Evolutionary conservation across 64 coral and sea anemone species (phyloP).

Genomic region (Actinia tenebrosa): DNA sequence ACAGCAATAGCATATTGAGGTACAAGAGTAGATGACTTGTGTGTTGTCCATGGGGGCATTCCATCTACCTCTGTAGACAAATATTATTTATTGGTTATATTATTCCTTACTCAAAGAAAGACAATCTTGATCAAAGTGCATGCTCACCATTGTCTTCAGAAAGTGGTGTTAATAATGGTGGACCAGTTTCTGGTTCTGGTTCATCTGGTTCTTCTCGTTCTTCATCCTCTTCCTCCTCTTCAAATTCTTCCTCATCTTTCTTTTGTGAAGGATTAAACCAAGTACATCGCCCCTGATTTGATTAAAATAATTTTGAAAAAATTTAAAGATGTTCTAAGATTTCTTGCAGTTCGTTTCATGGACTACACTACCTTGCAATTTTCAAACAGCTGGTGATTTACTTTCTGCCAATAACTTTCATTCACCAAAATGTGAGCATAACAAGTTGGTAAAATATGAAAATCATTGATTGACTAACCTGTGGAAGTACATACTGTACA

Average conservation of each 20-base stretch:
- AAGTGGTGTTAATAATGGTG: constrained; percentile 84
- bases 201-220: constrained; percentile 98
- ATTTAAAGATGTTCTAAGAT: not conserved
- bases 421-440: too few species aligned
- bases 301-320: not conserved
- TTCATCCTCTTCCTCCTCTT: constrained; percentile 97
- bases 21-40: constrained; percentile 74
- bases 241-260: constrained; percentile 92
- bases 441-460: not conserved
- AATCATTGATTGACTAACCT: constrained; percentile 35
- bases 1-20: constrained; percentile 87
- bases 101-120: not conserved
- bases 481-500: constrained; percentile 89
- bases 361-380: too few species aligned
- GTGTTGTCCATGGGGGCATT: constrained; percentile 87
- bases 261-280: constrained; percentile 91
- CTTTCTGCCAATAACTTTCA: too few species aligned
- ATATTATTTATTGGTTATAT: too few species aligned
- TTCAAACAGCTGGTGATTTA: too few species aligned
- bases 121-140: not conserved
- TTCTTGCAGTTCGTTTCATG: too few species aligned
- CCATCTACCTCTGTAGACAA: constrained; percentile 82
- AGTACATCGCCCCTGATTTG: constrained; percentile 78
- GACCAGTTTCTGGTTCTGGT: constrained; percentile 94
- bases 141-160: constrained; percentile 81